Percentiles rank a stretch among this genome's conserved stretches.
Conservation (phyloP, 2,797 vertebrate genomes). For the Melanogrammus aeglefinus region DNA sequence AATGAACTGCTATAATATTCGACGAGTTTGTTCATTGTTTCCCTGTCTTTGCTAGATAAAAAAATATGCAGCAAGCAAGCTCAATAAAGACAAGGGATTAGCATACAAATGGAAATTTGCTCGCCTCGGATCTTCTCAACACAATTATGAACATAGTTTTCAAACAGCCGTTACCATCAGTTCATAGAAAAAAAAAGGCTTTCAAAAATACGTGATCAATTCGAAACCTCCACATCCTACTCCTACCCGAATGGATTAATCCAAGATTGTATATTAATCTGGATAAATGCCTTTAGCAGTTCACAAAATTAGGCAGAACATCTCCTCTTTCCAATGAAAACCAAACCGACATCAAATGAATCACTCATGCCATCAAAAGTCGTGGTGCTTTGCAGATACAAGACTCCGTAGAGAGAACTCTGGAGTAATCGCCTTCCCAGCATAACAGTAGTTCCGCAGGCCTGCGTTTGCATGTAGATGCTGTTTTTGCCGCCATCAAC, state of each 20-base stretch:
- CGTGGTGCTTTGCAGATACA: conserved; percentile 91
- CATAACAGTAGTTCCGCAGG: conserved; percentile 90
- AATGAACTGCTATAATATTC: conserved; percentile 38
- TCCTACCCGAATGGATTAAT: conserved; percentile 36
- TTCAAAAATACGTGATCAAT: conserved; percentile 44
- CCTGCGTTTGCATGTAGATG: conserved; percentile 94
- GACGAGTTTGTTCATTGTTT: conserved; percentile 25
- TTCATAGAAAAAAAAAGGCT: conserved; percentile 33
- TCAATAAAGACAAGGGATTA: too few relatives aligned
- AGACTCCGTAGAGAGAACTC: conserved; percentile 87
- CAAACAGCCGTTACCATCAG: conserved; percentile 35
- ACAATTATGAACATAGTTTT: conserved; percentile 43
- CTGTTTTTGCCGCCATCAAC: conserved; percentile 98
- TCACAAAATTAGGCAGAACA: not conserved
- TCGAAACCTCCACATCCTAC: conserved; percentile 38
- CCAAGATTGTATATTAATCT: conserved; percentile 22
- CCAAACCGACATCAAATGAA: conserved; percentile 20
- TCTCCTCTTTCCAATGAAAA: not conserved
- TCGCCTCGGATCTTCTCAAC: conserved; percentile 39
- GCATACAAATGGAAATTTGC: conserved; percentile 71
- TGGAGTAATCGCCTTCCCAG: conserved; percentile 85
- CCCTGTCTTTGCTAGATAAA: conserved; percentile 60
- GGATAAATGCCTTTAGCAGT: conserved; percentile 4
- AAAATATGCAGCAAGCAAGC: conserved; percentile 40
- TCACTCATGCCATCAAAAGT: conserved; percentile 94